Evolutionary conservation across 2,888 invertebrate genomes (phyloP).

Genomic region (Heliconius hortense): DNA sequence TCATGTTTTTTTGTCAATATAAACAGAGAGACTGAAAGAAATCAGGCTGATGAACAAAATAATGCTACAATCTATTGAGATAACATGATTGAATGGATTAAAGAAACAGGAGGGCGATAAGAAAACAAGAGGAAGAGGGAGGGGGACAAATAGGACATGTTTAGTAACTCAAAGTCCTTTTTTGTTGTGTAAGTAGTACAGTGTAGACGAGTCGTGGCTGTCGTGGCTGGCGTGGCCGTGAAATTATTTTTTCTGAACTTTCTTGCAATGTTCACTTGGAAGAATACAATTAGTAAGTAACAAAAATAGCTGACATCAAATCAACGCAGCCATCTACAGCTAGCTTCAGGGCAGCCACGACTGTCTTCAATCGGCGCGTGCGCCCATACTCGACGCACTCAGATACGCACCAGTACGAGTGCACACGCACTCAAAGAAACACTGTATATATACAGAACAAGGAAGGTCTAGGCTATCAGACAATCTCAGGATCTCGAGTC

Average conservation of each 20-base stretch:
- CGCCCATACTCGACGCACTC: no score
- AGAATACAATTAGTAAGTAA: neutral
- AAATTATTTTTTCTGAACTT: neutral
- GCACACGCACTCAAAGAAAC: no score
- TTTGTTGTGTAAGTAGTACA: neutral
- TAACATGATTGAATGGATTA: neutral
- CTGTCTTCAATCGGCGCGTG: no score
- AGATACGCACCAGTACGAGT: no score
- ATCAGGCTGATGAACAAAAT: neutral
- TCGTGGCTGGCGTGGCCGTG: neutral
- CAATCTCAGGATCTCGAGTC: slow-evolving; percentile 72
- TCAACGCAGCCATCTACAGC: no score
- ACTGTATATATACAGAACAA: neutral
- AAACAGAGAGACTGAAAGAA: neutral
- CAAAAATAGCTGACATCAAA: neutral
- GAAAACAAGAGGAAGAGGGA: neutral
- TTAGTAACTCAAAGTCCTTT: neutral
- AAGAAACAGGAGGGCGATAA: neutral
- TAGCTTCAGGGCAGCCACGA: no score
- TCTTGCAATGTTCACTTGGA: neutral
- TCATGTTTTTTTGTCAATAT: slow-evolving; percentile 14
- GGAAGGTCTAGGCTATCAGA: slow-evolving; percentile 61
- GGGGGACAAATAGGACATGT: neutral
- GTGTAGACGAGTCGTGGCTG: neutral
- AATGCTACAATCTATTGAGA: neutral